These are phyloP conservation scores for Mustela nigripes DNA, from an alignment of 2,113 vertebrate genomes.

Conservation along the genomic window DNA sequence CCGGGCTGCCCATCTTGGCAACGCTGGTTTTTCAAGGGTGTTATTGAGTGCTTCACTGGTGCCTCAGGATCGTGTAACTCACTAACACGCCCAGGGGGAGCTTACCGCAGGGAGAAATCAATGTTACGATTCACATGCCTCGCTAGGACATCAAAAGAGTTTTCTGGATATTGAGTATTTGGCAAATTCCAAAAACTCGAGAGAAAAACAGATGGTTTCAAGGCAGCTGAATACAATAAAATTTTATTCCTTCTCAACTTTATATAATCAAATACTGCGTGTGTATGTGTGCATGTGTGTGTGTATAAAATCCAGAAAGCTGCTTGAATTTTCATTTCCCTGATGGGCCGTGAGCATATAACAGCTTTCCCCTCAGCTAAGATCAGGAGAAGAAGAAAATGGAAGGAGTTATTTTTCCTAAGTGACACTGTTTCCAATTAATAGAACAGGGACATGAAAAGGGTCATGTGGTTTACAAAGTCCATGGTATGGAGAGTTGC, in stretches of 20 bases:
- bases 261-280: not conserved
- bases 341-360: not conserved
- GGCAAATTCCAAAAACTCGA: not conserved
- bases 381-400: conserved; percentile 28
- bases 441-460: not conserved
- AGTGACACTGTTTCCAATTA: conserved; percentile 65
- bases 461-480: not conserved
- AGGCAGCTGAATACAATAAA: not conserved
- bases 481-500: not conserved
- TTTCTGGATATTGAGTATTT: conserved; percentile 14
- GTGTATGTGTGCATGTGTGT: not conserved
- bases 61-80: not conserved
- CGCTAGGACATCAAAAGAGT: not conserved
- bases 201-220: not conserved
- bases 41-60: not conserved
- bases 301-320: not conserved
- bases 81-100: not conserved
- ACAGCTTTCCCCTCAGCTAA: not conserved
- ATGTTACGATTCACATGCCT: not conserved
- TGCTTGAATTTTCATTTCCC: not conserved
- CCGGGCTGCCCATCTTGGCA: not conserved
- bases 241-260: not conserved
- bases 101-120: not conserved
- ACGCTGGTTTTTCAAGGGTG: not conserved
- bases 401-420: conserved; percentile 48